Base-by-base conservation (phyloP, 2,113 vertebrate genomes). In the Tenebrosternarchus preto region DNA sequence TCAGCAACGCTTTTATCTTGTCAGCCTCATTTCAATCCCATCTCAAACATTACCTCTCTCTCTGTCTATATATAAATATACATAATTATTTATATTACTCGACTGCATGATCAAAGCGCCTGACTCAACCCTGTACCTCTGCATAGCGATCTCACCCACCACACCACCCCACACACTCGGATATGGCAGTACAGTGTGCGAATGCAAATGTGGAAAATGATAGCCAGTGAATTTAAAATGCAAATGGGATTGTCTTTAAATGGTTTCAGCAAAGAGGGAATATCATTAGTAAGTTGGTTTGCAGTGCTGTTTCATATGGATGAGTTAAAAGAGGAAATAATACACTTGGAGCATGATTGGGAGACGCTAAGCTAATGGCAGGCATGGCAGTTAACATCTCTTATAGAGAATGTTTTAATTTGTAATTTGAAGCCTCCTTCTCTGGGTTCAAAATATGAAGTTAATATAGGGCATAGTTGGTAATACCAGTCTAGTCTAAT, bases 1-100 rank as follows among this genome's bases (percentile, higher is more conserved):
- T 81, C 84, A 79, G 59, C 78, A 59, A 22, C 59, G 53, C 87
- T 89, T 90, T 91, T 86, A 88, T 92, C 82, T 59, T 83, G 86
- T 87, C 46, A 39, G 83, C 86, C 88, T 83, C 88, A 63, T 88
- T 85, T 79, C 69, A 53, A 78, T 87, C 20, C 76, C 81, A 84
- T 81, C 78, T 84, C 60, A 5, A 31, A 33, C 50, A 59, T 69
- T 88, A 88, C 87, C 85, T 87, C 75, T 87, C 69, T 87, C 85
- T 86, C 73, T 77, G 69, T 86, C 87, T 80, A 24, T 84, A 82
- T 84, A 86, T 85, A 80, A 80, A 72, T 64, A 79, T 76, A 76
- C 50, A 59, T 76, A 82, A 82, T 77, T 80, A 80, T 80, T 73
- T 80, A 53, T 83, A 78, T 83, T 69, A 83, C 53, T 73, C 9